Conservation (phyloP, 2,113 vertebrate species). For the Puffinus mauretanicus region DNA sequence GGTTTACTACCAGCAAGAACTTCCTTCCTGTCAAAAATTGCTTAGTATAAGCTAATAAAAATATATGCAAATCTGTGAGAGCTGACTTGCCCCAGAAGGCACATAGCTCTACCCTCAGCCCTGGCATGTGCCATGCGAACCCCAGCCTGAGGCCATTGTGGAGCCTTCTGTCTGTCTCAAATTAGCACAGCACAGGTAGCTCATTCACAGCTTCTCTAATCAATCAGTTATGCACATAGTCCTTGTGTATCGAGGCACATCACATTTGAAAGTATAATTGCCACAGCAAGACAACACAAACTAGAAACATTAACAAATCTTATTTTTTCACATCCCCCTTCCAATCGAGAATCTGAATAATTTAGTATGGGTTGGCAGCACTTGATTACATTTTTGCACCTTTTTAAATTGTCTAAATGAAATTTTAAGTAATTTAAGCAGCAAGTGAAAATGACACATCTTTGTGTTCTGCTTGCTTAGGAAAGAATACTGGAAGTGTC, state of each 20-base stretch:
- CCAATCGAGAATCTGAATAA: background rate
- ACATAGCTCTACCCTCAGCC: background rate
- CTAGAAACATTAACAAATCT: conserved; percentile 17
- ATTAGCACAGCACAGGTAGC: background rate
- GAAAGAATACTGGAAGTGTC: background rate
- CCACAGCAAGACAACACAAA: conserved; percentile 58
- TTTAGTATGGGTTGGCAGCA: conserved; percentile 18
- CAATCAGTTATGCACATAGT: background rate
- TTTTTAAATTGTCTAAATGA: conserved; percentile 12
- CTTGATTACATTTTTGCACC: conserved; percentile 42
- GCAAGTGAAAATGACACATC: background rate
- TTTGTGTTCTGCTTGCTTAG: background rate
- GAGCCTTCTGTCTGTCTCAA: background rate
- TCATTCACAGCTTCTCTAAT: background rate
- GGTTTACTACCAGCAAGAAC: background rate
- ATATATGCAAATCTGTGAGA: background rate
- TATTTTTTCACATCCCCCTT: background rate
- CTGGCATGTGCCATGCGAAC: fast-evolving
- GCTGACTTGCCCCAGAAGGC: background rate
- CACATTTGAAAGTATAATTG: conserved; percentile 60
- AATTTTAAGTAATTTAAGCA: conserved; percentile 7
- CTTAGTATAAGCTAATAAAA: background rate
- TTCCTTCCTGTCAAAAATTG: background rate
- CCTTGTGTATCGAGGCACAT: background rate
- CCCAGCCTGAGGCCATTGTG: background rate